These are phyloP conservation scores for Amorpha juglandis DNA, from an alignment of 2,888 invertebrate genomes.

Conservation along the genomic window DNA sequence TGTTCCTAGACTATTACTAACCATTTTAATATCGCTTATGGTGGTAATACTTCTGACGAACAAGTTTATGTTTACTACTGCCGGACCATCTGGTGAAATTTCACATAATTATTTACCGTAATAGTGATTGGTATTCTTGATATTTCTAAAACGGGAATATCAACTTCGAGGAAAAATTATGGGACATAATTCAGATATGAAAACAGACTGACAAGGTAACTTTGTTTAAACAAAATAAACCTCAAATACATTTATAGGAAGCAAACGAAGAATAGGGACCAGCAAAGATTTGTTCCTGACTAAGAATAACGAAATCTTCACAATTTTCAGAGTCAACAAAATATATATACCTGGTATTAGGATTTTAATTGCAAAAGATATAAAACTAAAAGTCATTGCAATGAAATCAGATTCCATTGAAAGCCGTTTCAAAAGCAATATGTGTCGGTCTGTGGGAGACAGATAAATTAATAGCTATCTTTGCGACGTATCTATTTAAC, in stretches of 20 bases:
- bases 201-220: neutral
- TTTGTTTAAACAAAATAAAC: too few relatives aligned
- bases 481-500: constrained; percentile 14
- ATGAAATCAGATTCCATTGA: neutral
- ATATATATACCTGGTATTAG: too few relatives aligned
- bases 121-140: neutral
- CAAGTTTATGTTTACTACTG: constrained; percentile 98
- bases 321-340: too few relatives aligned
- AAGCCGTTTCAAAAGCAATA: neutral
- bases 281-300: too few relatives aligned
- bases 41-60: constrained; percentile 99
- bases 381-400: neutral
- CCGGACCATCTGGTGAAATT: constrained; percentile 93
- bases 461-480: constrained; percentile 7
- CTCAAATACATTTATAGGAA: too few relatives aligned
- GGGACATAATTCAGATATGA: neutral
- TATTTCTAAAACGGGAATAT: neutral
- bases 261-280: too few relatives aligned
- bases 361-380: neutral
- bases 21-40: constrained; percentile 99
- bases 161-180: neutral
- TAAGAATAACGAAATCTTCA: too few relatives aligned
- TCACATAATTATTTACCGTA: constrained; percentile 19
- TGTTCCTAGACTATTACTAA: constrained; percentile 85
- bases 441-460: constrained; percentile 5